Evolutionary conservation across 2,113 vertebrate genomes (phyloP).

Genomic region (Suncus etruscus): DNA sequence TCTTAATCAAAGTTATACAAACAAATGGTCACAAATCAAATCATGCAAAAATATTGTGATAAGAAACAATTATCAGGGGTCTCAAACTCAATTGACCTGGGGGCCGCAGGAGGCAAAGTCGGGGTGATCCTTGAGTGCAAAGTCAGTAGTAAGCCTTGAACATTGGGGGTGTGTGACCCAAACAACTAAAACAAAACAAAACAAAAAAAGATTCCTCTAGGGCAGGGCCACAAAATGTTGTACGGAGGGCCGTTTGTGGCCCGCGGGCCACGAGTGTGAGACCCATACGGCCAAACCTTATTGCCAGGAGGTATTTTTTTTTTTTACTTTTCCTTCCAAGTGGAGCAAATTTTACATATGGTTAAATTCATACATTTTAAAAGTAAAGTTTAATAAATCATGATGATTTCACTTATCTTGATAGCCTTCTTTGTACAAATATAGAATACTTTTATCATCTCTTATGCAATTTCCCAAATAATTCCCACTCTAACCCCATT

Average conservation of each 20-base stretch:
- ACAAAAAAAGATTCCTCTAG: too few species aligned
- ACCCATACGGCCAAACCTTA: constrained; percentile 45
- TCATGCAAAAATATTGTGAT: constrained; percentile 77
- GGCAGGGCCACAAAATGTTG: too few species aligned
- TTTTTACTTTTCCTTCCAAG: constrained; percentile 43
- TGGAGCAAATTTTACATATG: constrained; percentile 34
- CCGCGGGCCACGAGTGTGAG: too few species aligned
- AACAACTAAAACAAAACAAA: too few species aligned
- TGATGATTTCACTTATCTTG: neutral
- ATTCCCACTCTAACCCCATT: neutral
- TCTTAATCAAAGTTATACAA: constrained; percentile 78
- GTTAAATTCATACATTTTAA: constrained; percentile 46
- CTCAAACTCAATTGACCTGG: too few species aligned
- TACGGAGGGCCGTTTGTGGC: too few species aligned
- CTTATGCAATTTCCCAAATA: neutral
- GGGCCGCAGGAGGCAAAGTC: too few species aligned
- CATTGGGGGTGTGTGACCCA: too few species aligned
- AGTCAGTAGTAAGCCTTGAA: too few species aligned
- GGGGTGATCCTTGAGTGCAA: too few species aligned
- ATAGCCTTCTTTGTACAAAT: neutral
- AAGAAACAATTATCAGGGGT: too few species aligned
- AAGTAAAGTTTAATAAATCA: constrained; percentile 21
- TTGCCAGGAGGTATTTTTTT: constrained; percentile 12
- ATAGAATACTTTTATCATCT: neutral
- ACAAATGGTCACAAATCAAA: constrained; percentile 78